phyloP scores from a whole-genome alignment of 2,797 vertebrate genomes.

The Pyrocephalus nanus region DNA sequence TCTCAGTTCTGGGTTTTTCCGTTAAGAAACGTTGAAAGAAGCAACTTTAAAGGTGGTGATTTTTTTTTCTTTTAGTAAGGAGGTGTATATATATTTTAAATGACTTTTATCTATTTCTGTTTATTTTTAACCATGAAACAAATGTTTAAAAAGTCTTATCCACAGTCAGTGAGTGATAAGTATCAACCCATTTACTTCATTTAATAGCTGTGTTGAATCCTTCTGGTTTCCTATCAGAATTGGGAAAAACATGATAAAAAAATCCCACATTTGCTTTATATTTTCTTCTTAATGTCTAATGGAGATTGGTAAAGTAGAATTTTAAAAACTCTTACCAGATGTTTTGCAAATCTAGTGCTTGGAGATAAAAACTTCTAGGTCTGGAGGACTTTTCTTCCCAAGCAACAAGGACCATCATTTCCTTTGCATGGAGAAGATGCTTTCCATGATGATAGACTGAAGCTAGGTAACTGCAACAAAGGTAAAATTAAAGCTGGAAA shows the following conservation, averaged over 20 bases:
- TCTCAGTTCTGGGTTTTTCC: background rate
- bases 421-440: background rate
- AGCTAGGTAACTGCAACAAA: background rate
- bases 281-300: background rate
- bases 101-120: background rate
- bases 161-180: background rate
- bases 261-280: background rate
- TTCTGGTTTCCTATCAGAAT: background rate
- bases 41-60: background rate
- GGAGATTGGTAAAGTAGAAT: background rate
- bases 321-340: background rate
- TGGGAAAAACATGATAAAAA: background rate
- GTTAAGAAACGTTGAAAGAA: slow-evolving; percentile 20
- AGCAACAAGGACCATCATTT: background rate
- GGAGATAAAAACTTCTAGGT: background rate
- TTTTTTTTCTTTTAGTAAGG: background rate
- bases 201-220: background rate
- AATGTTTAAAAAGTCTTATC: background rate
- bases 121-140: background rate
- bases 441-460: background rate
- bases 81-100: background rate
- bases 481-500: background rate
- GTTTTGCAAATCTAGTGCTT: background rate
- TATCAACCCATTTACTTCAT: background rate
- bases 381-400: background rate